These are phyloP conservation scores for Leptinotarsa defecta DNA, from an alignment of 1,140 invertebrate species.

Conservation along the genomic window DNA sequence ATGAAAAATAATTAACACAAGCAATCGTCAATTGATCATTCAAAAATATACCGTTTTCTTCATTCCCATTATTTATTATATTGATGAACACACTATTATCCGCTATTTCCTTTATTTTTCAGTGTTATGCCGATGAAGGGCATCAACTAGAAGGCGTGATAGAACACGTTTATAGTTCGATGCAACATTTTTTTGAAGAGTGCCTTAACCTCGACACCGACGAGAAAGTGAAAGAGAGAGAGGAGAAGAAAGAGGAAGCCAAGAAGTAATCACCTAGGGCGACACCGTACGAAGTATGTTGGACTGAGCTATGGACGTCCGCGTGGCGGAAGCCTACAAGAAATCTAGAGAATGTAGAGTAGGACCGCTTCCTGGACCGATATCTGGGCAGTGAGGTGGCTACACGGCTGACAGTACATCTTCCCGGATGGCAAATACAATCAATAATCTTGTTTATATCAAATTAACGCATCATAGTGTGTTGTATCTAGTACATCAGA, in stretches of 20 bases:
- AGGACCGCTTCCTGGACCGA: neutral
- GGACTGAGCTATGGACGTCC: neutral
- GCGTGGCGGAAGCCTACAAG: conserved; percentile 29
- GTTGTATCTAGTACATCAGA: conserved; percentile 31
- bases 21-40: too few species aligned
- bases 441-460: conserved; percentile 36
- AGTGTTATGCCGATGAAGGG: conserved; percentile 85
- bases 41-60: too few species aligned
- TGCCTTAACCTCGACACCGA: conserved; percentile 82
- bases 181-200: conserved; percentile 83
- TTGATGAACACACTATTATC: too few species aligned
- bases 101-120: conserved; percentile 43
- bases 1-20: too few species aligned
- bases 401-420: neutral
- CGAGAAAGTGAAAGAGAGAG: conserved; percentile 56
- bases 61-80: too few species aligned
- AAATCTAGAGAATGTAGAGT: neutral
- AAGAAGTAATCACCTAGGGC: conserved; percentile 23
- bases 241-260: conserved; percentile 43
- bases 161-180: conserved; percentile 82
- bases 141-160: conserved; percentile 76
- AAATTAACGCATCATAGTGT: conserved; percentile 36
- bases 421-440: conserved; percentile 26
- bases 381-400: conserved; percentile 4
- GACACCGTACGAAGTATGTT: neutral